phyloP scores from a whole-genome alignment of 2,113 vertebrate genomes.

The Lanius ludovicianus region DNA sequence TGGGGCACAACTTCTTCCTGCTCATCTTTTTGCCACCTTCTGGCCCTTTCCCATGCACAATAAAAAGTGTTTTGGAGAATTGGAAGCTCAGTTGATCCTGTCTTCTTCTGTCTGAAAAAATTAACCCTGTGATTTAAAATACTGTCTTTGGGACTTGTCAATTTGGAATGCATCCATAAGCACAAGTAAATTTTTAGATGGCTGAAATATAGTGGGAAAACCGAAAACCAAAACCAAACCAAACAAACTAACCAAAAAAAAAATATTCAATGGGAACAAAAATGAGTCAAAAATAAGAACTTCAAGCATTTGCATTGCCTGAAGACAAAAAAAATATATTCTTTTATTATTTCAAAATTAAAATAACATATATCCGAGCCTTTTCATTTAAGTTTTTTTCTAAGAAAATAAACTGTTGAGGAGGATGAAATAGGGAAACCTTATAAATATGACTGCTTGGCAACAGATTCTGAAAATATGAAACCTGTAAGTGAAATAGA shows the following conservation, averaged over 20 bases:
- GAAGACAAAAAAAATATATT: not conserved
- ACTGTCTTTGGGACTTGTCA: not conserved
- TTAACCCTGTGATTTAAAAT: not conserved
- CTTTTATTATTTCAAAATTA: not conserved
- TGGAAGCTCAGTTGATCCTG: not conserved
- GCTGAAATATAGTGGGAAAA: not conserved
- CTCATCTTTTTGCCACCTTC: not conserved
- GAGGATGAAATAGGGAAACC: too few relatives aligned
- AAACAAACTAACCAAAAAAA: not conserved
- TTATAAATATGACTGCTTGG: too few relatives aligned
- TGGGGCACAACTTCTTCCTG: not conserved
- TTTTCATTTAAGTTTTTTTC: not conserved
- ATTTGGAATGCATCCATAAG: not conserved
- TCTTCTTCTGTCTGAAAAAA: not conserved
- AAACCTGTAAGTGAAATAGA: too few relatives aligned
- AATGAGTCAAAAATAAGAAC: not conserved
- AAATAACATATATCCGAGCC: not conserved
- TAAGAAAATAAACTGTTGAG: not conserved
- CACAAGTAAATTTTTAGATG: not conserved
- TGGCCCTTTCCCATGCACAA: not conserved
- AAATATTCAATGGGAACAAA: not conserved
- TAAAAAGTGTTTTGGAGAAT: not conserved
- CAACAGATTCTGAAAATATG: too few relatives aligned
- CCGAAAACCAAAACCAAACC: not conserved
- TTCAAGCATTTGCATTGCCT: not conserved